Evolutionary conservation across 2,113 vertebrate genomes (phyloP).

Genomic region (Rutilus rutilus): DNA sequence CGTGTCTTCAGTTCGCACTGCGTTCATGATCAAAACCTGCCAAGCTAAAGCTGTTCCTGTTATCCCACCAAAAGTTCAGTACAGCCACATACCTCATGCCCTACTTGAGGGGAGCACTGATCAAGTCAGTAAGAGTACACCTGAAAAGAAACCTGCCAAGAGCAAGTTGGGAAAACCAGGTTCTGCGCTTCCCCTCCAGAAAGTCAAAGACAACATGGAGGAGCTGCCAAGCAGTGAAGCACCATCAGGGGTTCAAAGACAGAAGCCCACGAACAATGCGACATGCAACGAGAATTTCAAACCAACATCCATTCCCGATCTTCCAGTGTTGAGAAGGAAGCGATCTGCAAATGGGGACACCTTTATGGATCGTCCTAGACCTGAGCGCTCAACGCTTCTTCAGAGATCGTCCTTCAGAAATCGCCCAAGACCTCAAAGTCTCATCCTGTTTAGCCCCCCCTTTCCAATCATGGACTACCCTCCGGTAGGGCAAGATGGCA

Average conservation of each 20-base stretch:
- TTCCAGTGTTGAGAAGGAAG: conserved; percentile 82
- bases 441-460: conserved; percentile 96
- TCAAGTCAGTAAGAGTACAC: conserved; percentile 35
- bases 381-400: conserved; percentile 80
- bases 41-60: conserved; percentile 94
- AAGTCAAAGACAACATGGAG: conserved; percentile 78
- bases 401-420: conserved; percentile 90
- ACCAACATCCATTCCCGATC: conserved; percentile 69
- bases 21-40: conserved; percentile 96
- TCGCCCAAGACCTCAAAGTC: conserved; percentile 93
- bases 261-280: conserved; percentile 63
- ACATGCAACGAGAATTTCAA: conserved; percentile 65
- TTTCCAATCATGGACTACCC: conserved; percentile 97
- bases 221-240: conserved; percentile 81
- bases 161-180: conserved; percentile 64
- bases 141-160: conserved; percentile 50
- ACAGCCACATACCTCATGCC: conserved; percentile 90
- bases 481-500: conserved; percentile 82
- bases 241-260: conserved; percentile 63
- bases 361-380: conserved; percentile 84
- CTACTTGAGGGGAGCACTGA: conserved; percentile 69
- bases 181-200: conserved; percentile 61
- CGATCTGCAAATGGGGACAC: conserved; percentile 84
- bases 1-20: conserved; percentile 90
- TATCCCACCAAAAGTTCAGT: conserved; percentile 92